These are phyloP conservation scores for Cynopterus brachyotis DNA, from an alignment of 2,113 vertebrate genomes.

Conservation along the genomic window DNA sequence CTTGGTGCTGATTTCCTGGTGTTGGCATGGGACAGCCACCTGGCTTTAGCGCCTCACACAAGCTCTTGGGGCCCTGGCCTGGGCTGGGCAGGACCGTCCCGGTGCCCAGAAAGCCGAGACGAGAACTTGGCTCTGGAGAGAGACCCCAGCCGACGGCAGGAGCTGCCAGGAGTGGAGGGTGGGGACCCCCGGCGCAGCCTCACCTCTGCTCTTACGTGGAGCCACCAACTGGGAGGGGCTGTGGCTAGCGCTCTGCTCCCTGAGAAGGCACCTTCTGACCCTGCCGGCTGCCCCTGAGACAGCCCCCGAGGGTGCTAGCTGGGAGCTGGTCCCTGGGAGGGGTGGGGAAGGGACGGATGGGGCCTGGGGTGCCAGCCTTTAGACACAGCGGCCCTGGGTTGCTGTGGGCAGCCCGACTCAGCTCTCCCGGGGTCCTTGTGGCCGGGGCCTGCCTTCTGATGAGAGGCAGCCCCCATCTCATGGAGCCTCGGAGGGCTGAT, in stretches of 20 bases:
- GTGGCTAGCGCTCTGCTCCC: not conserved
- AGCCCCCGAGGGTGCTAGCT: not conserved
- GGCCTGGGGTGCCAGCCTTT: too few species aligned
- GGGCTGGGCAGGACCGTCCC: not conserved
- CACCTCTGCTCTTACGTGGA: not conserved
- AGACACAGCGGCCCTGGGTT: not conserved
- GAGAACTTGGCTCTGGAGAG: not conserved
- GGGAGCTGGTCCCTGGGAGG: not conserved
- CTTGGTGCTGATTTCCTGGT: not conserved
- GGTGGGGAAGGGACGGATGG: not conserved
- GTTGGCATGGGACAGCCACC: not conserved
- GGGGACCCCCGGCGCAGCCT: rapidly evolving
- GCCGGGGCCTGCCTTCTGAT: not conserved
- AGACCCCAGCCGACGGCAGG: not conserved
- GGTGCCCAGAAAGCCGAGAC: not conserved
- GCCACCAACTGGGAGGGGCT: not conserved
- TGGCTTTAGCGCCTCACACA: rapidly evolving
- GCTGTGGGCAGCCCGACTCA: not conserved
- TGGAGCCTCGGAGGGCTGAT: too few species aligned
- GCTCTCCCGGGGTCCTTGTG: not conserved
- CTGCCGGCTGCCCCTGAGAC: not conserved
- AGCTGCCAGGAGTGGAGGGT: not conserved
- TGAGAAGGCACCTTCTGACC: too few species aligned
- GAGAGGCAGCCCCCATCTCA: not conserved
- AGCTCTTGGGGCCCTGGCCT: not conserved